Base-by-base conservation (phyloP, 2,888 invertebrate species). In the Amiota mariae region DNA sequence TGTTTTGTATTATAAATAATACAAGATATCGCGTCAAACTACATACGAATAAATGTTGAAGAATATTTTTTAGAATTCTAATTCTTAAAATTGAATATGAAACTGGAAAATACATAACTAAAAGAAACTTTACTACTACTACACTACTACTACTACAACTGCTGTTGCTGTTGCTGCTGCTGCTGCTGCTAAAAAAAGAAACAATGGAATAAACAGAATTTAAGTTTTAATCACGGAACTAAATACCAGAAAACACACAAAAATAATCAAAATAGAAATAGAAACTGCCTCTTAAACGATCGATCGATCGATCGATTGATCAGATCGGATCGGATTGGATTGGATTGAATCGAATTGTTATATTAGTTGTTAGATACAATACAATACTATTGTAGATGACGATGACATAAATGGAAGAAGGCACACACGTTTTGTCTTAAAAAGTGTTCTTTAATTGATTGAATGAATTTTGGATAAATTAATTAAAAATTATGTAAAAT, bases 141-240 rank as follows among this genome's bases (percentile, higher is more conserved):
- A n/a, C n/a, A n/a, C n/a, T n/a, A n/a, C n/a, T n/a, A n/a, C n/a
- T n/a, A n/a, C n/a, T n/a, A n/a, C n/a, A n/a, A n/a, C n/a, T n/a
- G n/a, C n/a, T n/a, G n/a, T n/a, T n/a, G n/a, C n/a, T n/a, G n/a
- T n/a, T n/a, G n/a, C n/a, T 24, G 3, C 24, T 24, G 3, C 24
- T 36, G 36, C 36, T 2, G 2, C 64, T 66, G 74, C 73, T 74
- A 73, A 71, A n/a, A 75, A 74, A 75, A 77, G 12, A 51, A 72
- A 57, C 57, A 57, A 20, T 20, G 11, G 20, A 15, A 15, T 13
- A 15, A 57, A 57, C 15, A 47, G 36, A 15, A 57, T 57, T 70
- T 59, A 15, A 63, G 13, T 57, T 76, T 77, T 74, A 71, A 75
- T 78, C 78, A 78, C 79, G 81, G 81, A 79, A 81, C 80, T 81